Evolutionary conservation across 2,888 invertebrate genomes (phyloP), one percentile per base, ranked within the genome.

Genomic region (Crematogaster levior): DNA sequence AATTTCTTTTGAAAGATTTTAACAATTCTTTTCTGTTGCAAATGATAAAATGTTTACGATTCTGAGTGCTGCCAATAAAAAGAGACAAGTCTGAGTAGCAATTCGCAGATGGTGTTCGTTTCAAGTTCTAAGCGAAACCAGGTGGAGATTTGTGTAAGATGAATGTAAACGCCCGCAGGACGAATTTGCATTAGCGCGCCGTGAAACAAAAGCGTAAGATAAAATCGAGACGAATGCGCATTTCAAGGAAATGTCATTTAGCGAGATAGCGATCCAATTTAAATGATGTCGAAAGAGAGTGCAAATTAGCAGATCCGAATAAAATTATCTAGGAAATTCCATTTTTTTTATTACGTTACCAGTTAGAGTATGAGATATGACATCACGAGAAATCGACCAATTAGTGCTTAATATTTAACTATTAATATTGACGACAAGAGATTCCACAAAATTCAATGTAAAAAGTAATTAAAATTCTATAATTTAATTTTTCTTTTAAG

Each of bases 261-360:
- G 43, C 53, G n/a, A 77, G 77, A 77, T 68, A 68, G 34, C 56
- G 12, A 68, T 77, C 56, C 43, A 43, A 77, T 77, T 77, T 40
- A 53, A 77, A 30, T 27, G 27, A n/a, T 43, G 53, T 43, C 43
- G 7, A 15, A 21, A 56, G 68, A 56, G 24, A 1, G 1, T 34
- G 43, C 43, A 63, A 77, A 77, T 77, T 68, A 30, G 5, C n/a
- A 68, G 66, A 61, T 21, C 9, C 37, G n/a, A 74, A 15, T 30
- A 12, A 18, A 74, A 51, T 51, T 24, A 63, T 40, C 51, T 75
- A 21, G 37, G 24, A 68, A 77, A 77, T 70, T 43, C 24, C 3
- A 58, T 34, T 68, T 56, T 40, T 75, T 68, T 68, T 15, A 68
- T 5, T 43, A 24, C 10, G 24, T 68, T 68, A 61, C 1, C 21